Base-by-base conservation (phyloP, 2,888 invertebrate species). In the Epirrita christyi region DNA sequence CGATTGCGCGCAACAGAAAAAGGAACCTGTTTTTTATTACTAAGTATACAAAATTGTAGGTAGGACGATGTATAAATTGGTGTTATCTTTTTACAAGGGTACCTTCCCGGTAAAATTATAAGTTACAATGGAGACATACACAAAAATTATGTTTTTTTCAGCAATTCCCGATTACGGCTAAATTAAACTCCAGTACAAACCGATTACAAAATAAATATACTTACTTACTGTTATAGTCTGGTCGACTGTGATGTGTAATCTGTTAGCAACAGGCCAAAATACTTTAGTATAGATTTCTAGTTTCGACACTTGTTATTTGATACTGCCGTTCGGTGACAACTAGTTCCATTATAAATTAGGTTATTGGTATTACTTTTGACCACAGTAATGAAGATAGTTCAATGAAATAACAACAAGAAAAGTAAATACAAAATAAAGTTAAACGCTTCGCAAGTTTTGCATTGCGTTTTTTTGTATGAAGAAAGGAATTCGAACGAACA, bases 271-370 rank as follows among this genome's bases (percentile, higher is more conserved):
- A 50, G 49, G 54, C 40, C 46, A 46, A 51, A 57, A 43, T 15
- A 52, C 46, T 46, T 44, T 32, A n/a, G n/a, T n/a, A n/a, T n/a
- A 38, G 52, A 46, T 54, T 49, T 53, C 54, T 59, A 54, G 49
- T 59, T 59, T 50, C 54, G 34, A 54, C 54, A 55, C 38, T 53
- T 34, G 38, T 32, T 27, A 59, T 45, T 10, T 21, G 3, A 15
- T 7, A 7, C 13, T 38, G 29, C 2, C 5, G 40, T 6, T 10
- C 2, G 21, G 14, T 29, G 32, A 42, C 36, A n/a, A 15, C 49
- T 37, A 41, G 28, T 42, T 29, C 49, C 41, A 44, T 49, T 45
- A 2, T 8, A 11, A 14, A 6, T 7, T 8, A 50, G 38, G 38
- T 47, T 28, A 55, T n/a, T 8, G 8, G 46, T 38, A 32, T 21